These are phyloP conservation scores for Brassicogethes aeneus DNA, from an alignment of 2,888 invertebrate species.

Conservation along the genomic window DNA sequence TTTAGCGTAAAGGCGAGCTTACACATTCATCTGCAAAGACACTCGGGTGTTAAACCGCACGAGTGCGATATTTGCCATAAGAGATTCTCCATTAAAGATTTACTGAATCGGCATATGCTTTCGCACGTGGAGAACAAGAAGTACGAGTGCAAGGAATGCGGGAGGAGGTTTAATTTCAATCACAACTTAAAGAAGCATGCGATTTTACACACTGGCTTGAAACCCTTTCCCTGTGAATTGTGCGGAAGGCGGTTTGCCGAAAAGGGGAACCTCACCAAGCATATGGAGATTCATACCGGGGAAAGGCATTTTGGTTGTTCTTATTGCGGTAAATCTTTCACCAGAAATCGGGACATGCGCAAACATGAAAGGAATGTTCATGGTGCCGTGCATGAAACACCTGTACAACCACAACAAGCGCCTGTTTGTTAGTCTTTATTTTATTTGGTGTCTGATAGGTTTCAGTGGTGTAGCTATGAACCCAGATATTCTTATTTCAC, in stretches of 20 bases:
- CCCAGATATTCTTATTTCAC: too few species aligned
- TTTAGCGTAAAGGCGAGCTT: neutral
- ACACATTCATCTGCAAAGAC: neutral
- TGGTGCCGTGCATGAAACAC: too few species aligned
- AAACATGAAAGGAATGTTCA: neutral
- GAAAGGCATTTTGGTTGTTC: neutral
- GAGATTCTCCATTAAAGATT: neutral
- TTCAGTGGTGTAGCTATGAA: too few species aligned
- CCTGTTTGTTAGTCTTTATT: too few species aligned
- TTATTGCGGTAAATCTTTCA: neutral
- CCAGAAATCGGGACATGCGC: neutral
- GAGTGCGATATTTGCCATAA: neutral
- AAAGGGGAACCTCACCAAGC: neutral
- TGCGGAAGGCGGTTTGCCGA: conserved; percentile 30
- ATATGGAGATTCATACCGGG: neutral
- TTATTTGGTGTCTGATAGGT: too few species aligned
- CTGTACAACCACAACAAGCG: too few species aligned
- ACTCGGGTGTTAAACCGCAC: neutral
- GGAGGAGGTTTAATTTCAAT: neutral
- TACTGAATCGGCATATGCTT: neutral
- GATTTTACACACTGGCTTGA: conserved; percentile 9
- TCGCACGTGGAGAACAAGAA: neutral
- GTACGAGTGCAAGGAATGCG: neutral
- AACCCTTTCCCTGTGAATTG: neutral
- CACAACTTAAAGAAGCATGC: neutral